Evolutionary conservation across 2,888 invertebrate genomes (phyloP), one percentile per base, ranked within the genome.

Genomic region (Rhagophthalmus giganteus): DNA sequence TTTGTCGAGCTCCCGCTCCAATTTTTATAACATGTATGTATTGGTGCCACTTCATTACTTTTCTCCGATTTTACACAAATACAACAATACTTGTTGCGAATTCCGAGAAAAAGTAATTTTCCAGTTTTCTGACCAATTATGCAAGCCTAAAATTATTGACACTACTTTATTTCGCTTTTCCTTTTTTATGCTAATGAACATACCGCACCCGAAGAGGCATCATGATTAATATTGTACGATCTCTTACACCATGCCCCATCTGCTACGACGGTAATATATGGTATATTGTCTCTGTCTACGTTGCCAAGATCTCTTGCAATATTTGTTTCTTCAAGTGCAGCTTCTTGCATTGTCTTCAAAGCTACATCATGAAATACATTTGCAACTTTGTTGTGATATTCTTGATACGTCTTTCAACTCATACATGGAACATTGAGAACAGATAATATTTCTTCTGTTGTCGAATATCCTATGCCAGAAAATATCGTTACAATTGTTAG

Each of bases 1-100:
- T 48, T 40, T 2, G 60, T 57, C 1, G 67, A 65, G 3, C 61
- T 28, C 1, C 63, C 61, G 3, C 27, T 34, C 55, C 58, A 66
- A 41, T 67, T 67, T 49, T 63, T 41, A n/a, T n/a, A n/a, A n/a
- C n/a, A n/a, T n/a, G n/a, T n/a, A n/a, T n/a, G n/a, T n/a, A n/a
- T n/a, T n/a, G n/a, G n/a, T n/a, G n/a, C n/a, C n/a, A n/a, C n/a
- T n/a, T n/a, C n/a, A n/a, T n/a, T n/a, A n/a, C n/a, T 4, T 52
- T 24, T 15, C 30, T n/a, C 49, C 2, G 56, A 54, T 34, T 49
- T 7, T 4, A 57, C 58, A 52, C 65, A 65, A 12, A 62, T 48
- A 9, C 32, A 25, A 34, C 66, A n/a, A n/a, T n/a, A n/a, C n/a
- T n/a, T n/a, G n/a, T n/a, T n/a, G n/a, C n/a, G n/a, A n/a, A n/a